Base-by-base conservation (phyloP, 2,888 invertebrate genomes). In the Latrodectus hesperus region DNA sequence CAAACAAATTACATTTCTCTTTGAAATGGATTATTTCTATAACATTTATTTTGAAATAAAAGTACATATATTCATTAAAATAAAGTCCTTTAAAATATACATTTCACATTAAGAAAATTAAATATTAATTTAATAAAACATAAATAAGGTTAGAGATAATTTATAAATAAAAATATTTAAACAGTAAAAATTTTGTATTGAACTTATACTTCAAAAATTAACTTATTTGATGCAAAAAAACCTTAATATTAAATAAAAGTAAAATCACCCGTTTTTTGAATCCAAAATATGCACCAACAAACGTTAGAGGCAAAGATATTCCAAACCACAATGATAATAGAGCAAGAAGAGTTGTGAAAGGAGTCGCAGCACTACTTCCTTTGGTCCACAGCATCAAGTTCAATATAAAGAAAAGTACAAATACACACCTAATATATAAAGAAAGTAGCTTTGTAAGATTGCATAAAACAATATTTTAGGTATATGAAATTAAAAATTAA, bases 281-380 rank as follows among this genome's bases (percentile, higher is more conserved):
- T 89, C 99, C 99, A 93, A 99, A 98, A 93, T 98, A 99, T 70
- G 99, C 97, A 52, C 99, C 99, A 90, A 99, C 95, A 93, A 99
- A 99, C 1, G 99, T 99, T 89, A 99, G 94, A 2, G 99, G 99
- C 88, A 99, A 97, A 1, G 99, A 98, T n/a, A 99, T 97, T 79
- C 98, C 96, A 93, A 99, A 96, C 99, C 99, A 99, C 51, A 99
- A 94, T 0, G 98, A 97, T 89, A 99, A 93, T 83, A 99, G 94
- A 38, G 98, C 99, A 84, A 99, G 93, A 81, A 99, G 94, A 5
- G 99, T 99, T 82, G 97, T 96, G 93, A 99, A 99, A 8, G 99
- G 99, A 51, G 99, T 96, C 51, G 99, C 97, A 0, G 98, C 99
- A 9, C 98, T 98, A 90, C 98, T 99, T 79, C 96, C 96, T 92